Conservation (phyloP, 2,113 vertebrate genomes). For the Cairina moschata region DNA sequence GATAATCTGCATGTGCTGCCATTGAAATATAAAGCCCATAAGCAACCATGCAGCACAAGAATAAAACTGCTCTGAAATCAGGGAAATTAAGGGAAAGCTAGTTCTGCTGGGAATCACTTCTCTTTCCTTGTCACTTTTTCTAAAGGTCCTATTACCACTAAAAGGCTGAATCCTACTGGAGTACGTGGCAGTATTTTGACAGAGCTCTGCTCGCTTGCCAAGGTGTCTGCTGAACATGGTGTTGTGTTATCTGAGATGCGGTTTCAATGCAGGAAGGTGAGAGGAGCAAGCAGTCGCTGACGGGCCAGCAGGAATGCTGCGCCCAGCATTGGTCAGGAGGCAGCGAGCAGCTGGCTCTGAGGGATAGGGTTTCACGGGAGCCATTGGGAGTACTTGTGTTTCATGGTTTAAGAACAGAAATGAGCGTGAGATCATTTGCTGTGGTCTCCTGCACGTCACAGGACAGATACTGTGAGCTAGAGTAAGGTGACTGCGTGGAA, state of each 20-base stretch:
- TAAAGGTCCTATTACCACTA: accelerated
- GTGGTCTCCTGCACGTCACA: neutral
- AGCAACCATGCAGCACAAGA: neutral
- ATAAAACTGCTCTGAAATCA: neutral
- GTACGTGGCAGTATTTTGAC: neutral
- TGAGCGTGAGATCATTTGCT: neutral
- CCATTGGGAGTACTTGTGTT: neutral
- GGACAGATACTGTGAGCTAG: neutral
- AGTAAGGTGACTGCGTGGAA: neutral
- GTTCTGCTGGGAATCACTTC: neutral
- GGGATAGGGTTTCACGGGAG: neutral
- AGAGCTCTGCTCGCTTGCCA: neutral
- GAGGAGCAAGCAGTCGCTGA: neutral
- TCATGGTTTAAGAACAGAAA: neutral
- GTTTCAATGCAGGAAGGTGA: neutral
- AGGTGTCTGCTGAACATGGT: neutral
- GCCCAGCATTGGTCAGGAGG: neutral
- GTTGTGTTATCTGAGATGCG: neutral
- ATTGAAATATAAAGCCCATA: neutral
- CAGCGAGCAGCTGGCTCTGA: neutral
- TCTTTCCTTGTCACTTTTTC: neutral
- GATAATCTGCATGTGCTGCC: neutral
- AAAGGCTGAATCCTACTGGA: neutral
- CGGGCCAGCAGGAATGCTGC: neutral
- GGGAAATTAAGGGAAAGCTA: neutral